Percentiles rank a stretch among this genome's conserved stretches.
These are phyloP conservation scores for Musca domestica DNA, from an alignment of 1,140 invertebrate genomes.

Conservation along the genomic window DNA sequence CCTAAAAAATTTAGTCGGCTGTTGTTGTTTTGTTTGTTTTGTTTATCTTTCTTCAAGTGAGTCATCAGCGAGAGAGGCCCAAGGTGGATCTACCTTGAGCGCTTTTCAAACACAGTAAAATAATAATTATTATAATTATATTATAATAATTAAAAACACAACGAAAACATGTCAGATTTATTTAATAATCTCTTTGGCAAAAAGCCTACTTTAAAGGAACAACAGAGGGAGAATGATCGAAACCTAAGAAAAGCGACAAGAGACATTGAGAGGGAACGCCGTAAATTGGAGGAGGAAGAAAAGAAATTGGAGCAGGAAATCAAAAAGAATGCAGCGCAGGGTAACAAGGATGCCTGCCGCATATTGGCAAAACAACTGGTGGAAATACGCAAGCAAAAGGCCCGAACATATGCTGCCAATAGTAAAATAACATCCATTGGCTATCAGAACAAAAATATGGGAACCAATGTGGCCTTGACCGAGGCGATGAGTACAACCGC, in stretches of 20 bases:
- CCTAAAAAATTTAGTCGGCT: no score
- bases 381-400: constrained; percentile 83
- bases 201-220: constrained; percentile 64
- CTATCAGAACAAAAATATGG: constrained; percentile 84
- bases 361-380: constrained; percentile 87
- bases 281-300: constrained; percentile 80
- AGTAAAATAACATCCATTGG: constrained; percentile 77
- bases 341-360: constrained; percentile 79
- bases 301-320: constrained; percentile 91
- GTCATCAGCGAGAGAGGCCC: neutral
- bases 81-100: no score
- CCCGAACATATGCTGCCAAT: constrained; percentile 72
- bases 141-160: neutral
- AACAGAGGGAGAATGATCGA: constrained; percentile 78
- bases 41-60: constrained; percentile 13
- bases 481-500: constrained; percentile 83
- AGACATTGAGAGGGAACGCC: constrained; percentile 79
- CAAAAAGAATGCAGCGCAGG: constrained; percentile 81
- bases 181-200: constrained; percentile 59
- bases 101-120: neutral
- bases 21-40: constrained; percentile 21
- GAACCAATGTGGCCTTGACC: constrained; percentile 81
- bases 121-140: neutral
- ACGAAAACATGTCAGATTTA: constrained; percentile 29
- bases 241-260: constrained; percentile 74